Percentiles rank a stretch among this genome's conserved stretches.
These are phyloP conservation scores for Protomyctophum bolini DNA, from an alignment of 2,113 vertebrate species.

Conservation along the genomic window DNA sequence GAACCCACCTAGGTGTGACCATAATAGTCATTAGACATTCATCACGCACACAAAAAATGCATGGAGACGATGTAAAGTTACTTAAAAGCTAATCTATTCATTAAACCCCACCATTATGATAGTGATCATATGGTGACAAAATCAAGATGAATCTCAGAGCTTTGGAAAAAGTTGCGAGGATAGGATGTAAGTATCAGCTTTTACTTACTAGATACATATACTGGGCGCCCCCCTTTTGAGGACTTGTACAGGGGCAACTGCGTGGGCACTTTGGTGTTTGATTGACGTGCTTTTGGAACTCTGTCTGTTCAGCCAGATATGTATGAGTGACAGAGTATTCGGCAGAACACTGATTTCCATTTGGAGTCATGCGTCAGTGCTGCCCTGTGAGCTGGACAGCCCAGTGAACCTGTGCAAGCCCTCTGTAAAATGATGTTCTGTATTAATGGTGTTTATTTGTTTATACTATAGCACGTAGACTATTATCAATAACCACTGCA, in stretches of 20 bases:
- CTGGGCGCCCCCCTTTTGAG: conserved; percentile 98
- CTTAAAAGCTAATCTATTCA: conserved; percentile 99
- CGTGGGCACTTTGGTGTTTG: conserved; percentile 39
- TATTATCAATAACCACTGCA: conserved; percentile 78
- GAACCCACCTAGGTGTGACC: conserved; percentile 62
- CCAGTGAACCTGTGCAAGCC: conserved; percentile 81
- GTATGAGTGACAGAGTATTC: background rate
- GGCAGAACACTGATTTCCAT: background rate
- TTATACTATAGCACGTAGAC: conserved; percentile 68
- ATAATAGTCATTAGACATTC: conserved; percentile 75
- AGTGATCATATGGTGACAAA: conserved; percentile 99
- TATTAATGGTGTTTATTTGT: conserved; percentile 71
- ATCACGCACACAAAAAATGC: conserved; percentile 94
- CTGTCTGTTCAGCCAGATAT: background rate
- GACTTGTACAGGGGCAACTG: conserved; percentile 99
- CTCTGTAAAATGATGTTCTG: conserved; percentile 70
- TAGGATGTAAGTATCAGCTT: conserved; percentile 99
- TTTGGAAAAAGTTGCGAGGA: conserved; percentile 99
- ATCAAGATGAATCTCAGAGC: conserved; percentile 99
- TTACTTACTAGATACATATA: conserved; percentile 96
- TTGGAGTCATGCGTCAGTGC: conserved; percentile 10
- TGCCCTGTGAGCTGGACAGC: conserved; percentile 32
- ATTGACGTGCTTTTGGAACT: conserved; percentile 15
- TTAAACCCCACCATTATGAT: conserved; percentile 99
- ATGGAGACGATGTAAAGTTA: conserved; percentile 99